These are phyloP conservation scores for Engystomops pustulosus DNA, from an alignment of 2,113 vertebrate genomes.

Conservation along the genomic window DNA sequence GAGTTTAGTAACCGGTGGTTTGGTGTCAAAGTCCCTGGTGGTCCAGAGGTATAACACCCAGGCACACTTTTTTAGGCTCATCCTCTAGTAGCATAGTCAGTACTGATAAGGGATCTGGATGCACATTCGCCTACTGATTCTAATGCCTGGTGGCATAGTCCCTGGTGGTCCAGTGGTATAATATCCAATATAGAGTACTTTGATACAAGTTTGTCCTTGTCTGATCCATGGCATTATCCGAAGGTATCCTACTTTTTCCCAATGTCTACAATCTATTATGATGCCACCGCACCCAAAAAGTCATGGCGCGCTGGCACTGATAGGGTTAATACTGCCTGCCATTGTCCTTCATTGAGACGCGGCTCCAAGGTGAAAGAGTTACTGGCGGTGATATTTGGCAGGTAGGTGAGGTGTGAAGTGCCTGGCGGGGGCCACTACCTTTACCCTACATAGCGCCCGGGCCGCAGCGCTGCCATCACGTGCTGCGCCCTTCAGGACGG, in stretches of 20 bases:
- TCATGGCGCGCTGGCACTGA: not conserved
- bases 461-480: not conserved
- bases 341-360: not conserved
- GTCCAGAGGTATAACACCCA: too few species aligned
- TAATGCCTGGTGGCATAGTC: too few species aligned
- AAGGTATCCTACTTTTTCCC: not conserved
- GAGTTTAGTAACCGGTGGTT: too few species aligned
- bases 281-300: not conserved
- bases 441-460: conserved; percentile 28
- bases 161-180: not conserved
- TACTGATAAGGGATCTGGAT: too few species aligned
- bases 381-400: not conserved
- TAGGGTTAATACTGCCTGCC: not conserved
- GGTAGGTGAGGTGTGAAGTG: not conserved
- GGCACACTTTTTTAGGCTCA: too few species aligned
- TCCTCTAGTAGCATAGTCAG: too few species aligned
- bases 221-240: too few species aligned
- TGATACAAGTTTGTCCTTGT: too few species aligned
- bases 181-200: too few species aligned
- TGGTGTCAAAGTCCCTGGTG: too few species aligned
- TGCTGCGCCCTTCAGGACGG: conserved; percentile 39
- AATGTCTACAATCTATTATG: not conserved
- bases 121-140: too few species aligned
- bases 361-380: conserved; percentile 12
- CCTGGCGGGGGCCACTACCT: conserved; percentile 13